Conservation (phyloP, 2,888 invertebrate genomes). For the Ormyrus thymus region DNA sequence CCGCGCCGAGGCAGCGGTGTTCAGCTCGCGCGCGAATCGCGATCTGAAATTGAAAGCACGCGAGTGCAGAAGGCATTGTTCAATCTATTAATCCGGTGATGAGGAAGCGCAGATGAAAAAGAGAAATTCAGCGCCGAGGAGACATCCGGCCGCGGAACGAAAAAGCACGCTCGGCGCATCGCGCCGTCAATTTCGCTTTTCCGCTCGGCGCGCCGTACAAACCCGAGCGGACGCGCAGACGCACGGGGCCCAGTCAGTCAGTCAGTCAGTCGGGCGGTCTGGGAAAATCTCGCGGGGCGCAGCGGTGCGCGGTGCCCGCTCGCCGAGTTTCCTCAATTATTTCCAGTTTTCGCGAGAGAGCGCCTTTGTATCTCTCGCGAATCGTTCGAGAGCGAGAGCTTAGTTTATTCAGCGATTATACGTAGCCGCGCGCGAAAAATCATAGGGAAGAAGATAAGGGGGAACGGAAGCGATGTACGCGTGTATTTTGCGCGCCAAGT, state of each 20-base stretch:
- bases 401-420: slow-evolving; percentile 16
- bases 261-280: too few species aligned
- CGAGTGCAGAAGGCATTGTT: too few species aligned
- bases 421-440: slow-evolving; percentile 15
- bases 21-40: too few species aligned
- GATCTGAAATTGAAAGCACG: too few species aligned
- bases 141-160: slow-evolving; percentile 18
- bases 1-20: too few species aligned
- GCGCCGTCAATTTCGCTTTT: slow-evolving; percentile 45
- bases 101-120: slow-evolving; percentile 5
- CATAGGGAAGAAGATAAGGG: slow-evolving; percentile 22
- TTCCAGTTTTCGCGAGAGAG: slow-evolving; percentile 14
- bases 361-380: neutral
- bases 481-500: too few species aligned
- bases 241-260: neutral
- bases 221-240: neutral
- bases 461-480: too few species aligned
- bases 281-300: slow-evolving; percentile 1
- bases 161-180: slow-evolving; percentile 25
- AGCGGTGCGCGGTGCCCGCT: neutral
- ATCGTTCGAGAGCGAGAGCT: neutral
- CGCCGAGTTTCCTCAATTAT: slow-evolving; percentile 24
- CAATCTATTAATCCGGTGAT: too few species aligned
- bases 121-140: slow-evolving; percentile 31
- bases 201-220: slow-evolving; percentile 34